phyloP scores from a whole-genome alignment of 2,888 invertebrate genomes.

The Torymus texanus region DNA sequence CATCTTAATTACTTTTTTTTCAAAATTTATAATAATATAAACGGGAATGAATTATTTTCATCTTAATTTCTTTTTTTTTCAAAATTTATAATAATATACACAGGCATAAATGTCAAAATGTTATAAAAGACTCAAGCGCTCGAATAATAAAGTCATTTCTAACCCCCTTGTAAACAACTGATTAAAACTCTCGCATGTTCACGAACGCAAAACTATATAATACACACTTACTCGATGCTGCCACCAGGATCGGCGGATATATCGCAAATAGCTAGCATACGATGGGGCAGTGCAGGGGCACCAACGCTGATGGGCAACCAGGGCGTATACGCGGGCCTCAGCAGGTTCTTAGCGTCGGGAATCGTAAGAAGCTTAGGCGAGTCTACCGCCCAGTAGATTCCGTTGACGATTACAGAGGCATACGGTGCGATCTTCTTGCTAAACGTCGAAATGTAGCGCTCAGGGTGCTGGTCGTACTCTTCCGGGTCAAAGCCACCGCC shows the following conservation, averaged over 20 bases:
- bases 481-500: slow-evolving; percentile 94
- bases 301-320: slow-evolving; percentile 94
- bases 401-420: slow-evolving; percentile 96
- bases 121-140: too few species aligned
- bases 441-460: slow-evolving; percentile 95
- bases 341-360: slow-evolving; percentile 96
- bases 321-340: slow-evolving; percentile 91
- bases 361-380: slow-evolving; percentile 97
- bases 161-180: too few species aligned
- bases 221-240: slow-evolving; percentile 84
- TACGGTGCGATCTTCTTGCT: slow-evolving; percentile 98
- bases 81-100: too few species aligned
- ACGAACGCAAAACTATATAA: too few species aligned
- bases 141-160: too few species aligned
- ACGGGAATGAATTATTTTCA: too few species aligned
- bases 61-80: too few species aligned
- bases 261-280: slow-evolving; percentile 97
- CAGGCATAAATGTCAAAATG: too few species aligned
- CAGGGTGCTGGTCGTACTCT: slow-evolving; percentile 95
- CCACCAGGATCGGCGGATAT: slow-evolving; percentile 99
- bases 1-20: too few species aligned
- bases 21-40: too few species aligned
- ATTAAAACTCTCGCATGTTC: too few species aligned
- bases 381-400: slow-evolving; percentile 99
- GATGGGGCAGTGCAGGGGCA: slow-evolving; percentile 90